phyloP scores from a whole-genome alignment of 1,140 invertebrate genomes.

The Hormaphis cornu region DNA sequence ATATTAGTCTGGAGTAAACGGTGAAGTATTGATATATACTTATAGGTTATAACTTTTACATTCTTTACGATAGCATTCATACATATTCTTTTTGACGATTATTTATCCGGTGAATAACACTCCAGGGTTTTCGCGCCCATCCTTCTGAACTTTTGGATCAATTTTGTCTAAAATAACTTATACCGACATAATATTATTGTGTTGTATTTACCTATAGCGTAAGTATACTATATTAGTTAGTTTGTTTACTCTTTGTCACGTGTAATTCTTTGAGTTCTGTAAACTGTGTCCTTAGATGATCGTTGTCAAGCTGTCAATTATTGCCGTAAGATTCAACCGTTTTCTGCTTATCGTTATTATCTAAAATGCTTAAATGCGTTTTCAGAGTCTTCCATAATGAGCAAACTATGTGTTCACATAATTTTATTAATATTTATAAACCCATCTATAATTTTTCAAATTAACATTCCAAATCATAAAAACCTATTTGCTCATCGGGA shows the following conservation, averaged over 20 bases:
- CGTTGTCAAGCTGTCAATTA: background rate
- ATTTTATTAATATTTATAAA: background rate
- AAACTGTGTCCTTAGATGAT: background rate
- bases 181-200: background rate
- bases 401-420: conserved; percentile 24
- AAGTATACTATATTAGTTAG: background rate
- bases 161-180: background rate
- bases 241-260: background rate
- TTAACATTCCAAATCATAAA: conserved; percentile 14
- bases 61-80: background rate
- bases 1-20: background rate
- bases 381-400: conserved; percentile 21
- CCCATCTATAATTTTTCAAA: background rate
- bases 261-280: background rate
- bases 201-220: background rate
- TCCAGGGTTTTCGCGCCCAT: background rate
- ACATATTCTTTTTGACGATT: background rate
- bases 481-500: background rate
- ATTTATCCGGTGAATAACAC: background rate
- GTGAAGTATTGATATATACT: background rate
- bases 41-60: no score
- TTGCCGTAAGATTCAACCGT: no score
- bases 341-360: no score
- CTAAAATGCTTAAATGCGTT: no score
- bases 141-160: background rate